Base-by-base conservation (phyloP, 1,140 invertebrate species). In the Pseudomyrmex cubaensis region DNA sequence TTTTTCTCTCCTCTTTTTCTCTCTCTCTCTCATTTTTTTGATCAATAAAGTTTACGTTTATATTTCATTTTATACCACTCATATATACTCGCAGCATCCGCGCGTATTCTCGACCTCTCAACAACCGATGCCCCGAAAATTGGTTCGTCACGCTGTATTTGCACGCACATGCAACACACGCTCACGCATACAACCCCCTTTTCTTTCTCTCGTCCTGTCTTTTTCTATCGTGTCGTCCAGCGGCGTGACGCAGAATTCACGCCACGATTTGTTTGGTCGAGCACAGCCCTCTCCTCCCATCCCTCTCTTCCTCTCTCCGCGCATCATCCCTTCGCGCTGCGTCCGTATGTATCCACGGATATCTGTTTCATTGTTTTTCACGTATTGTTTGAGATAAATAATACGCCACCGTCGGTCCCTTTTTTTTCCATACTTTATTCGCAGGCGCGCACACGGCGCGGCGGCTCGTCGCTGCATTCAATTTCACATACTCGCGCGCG, bases 301-400 rank as follows among this genome's bases (percentile, higher is more conserved):
- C 15, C 25, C 25, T 15, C 13, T 25, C n/a, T 59, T 9, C 57
- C 8, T 35, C 7, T n/a, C 8, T 35, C 7, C 56, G 15, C 22
- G 0, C 64, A 57, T 67, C 76, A 48, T 59, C 76, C 64, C 66
- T 80, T 78, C 64, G 76, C 64, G 64, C 59, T 70, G 54, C 64
- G 67, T 66, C 76, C 54, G 66, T 56, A 70, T 72, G 76, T 80
- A 82, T 73, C 70, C 78, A 35, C 78, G 69, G 83, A 84, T 84
- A 84, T 84, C 83, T 70, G 76, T 80, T 84, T 84, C 83, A 80
- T 82, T 84, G 76, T 84, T 84, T 84, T 84, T 84, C 83, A 72
- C 64, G 76, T 78, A 80, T 84, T 84, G 83, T 84, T 84, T 84
- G 83, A 62, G 74, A 80, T 84, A 84, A 84, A 84, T 78, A 80